Conservation (phyloP, 30 jellyfish, hydroid and myxozoan genomes). For the Hydractinia symbiolongicarpus region DNA sequence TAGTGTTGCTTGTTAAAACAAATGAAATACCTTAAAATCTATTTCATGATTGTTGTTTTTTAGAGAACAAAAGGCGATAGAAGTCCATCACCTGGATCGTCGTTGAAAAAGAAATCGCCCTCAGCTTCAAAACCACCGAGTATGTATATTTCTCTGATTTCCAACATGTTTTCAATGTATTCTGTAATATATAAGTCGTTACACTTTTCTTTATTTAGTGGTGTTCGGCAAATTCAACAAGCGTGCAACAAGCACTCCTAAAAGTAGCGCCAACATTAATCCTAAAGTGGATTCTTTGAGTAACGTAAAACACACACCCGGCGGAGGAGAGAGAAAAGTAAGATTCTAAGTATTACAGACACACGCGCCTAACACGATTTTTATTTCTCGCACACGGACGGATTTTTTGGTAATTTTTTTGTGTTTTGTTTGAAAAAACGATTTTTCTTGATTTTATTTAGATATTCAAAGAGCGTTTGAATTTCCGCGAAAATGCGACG, state of each 20-base stretch:
- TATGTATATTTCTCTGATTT: background rate
- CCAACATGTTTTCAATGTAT: no score
- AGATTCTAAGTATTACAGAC: no score
- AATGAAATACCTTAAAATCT: no score
- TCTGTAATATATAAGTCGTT: no score
- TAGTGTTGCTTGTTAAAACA: no score
- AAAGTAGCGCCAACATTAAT: slow-evolving; percentile 33
- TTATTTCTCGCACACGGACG: no score
- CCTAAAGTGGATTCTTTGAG: slow-evolving; percentile 87
- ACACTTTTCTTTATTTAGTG: slow-evolving; percentile 30
- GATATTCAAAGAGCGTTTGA: slow-evolving; percentile 77
- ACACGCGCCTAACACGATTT: no score
- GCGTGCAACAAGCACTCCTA: slow-evolving; percentile 15
- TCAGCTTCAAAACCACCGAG: slow-evolving; percentile 11
- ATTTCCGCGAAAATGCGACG: slow-evolving; percentile 81
- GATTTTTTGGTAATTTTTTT: no score
- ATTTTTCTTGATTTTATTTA: slow-evolving; percentile 2
- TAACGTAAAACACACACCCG: slow-evolving; percentile 67
- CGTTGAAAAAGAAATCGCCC: slow-evolving; percentile 35
- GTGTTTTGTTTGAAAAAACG: no score
- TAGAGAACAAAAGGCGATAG: slow-evolving; percentile 17
- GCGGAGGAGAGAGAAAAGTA: slow-evolving; percentile 97
- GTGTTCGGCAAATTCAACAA: slow-evolving; percentile 53
- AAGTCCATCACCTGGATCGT: slow-evolving; percentile 33
- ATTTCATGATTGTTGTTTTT: background rate